Evolutionary conservation across 1,140 invertebrate genomes (phyloP), one percentile per base, ranked within the genome.

Genomic region (Drosophila sp.): DNA sequence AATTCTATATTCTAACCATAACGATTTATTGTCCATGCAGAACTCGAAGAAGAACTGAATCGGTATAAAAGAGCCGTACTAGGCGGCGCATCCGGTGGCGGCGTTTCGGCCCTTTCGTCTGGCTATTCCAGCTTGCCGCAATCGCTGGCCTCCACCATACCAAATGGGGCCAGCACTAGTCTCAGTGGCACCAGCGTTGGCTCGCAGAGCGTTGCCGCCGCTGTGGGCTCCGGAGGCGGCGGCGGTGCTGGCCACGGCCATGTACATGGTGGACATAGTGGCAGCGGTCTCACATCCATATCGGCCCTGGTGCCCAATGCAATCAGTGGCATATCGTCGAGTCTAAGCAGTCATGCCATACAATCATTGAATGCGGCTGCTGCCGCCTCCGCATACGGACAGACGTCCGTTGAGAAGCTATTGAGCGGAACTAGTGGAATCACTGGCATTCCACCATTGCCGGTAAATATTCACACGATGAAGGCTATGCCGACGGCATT

Each of bases 401-500:
- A 84, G 66, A 86, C 76, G 17, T 80, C 90, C 30, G 86, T 91
- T 55, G 90, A 91, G 74, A 91, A 91, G 76, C 86, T 91, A 67
- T 70, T 91, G 62, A 89, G 90, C 70, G 90, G 90, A 85, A 90
- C 90, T 65, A 89, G 90, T 90, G 90, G 90, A 89, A 89, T 91
- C 67, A 76, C 90, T 89, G 90, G 90, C 86, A 91, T 91, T 89
- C 90, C 90, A 91, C 79, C 90, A 75, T 78, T 91, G 90, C 90
- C 90, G 90, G 90, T 91, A 91, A 91, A 91, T 91, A 91, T 91
- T 91, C 90, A 91, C 79, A 91, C 90, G 90, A 91, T 91, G 90
- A 91, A 91, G 90, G 87, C 90, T 80, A 91, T 91, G 90, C 90
- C 90, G 70, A 76, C 90, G 87, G 90, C 90, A 91, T 91, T 91